Evolutionary conservation across 2,797 vertebrate genomes (phyloP).

Genomic region (Echeneis naucrates): DNA sequence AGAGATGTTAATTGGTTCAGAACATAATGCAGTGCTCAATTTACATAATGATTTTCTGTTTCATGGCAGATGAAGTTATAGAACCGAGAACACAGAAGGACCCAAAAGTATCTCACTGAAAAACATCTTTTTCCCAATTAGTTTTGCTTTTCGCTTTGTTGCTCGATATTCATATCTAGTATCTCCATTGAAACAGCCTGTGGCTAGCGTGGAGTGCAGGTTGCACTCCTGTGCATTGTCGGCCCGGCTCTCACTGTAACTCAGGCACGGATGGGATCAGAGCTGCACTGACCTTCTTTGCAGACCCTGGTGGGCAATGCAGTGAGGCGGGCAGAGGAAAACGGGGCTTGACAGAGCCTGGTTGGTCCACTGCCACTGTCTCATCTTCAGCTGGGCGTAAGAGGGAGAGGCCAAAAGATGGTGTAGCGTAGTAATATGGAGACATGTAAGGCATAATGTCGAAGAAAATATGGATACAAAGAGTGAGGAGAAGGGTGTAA

Average conservation of each 20-base stretch:
- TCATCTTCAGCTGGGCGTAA: conserved; percentile 39
- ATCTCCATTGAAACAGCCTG: conserved; percentile 53
- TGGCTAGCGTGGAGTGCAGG: conserved; percentile 49
- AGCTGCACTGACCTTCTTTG: conserved; percentile 66
- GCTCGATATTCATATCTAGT: conserved; percentile 57
- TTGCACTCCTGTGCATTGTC: conserved; percentile 49
- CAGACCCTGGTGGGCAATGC: conserved; percentile 65
- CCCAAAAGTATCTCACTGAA: conserved; percentile 29
- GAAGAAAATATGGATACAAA: background rate
- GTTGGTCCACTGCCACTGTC: conserved; percentile 52
- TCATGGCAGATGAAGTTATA: conserved; percentile 17
- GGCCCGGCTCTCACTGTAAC: conserved; percentile 50
- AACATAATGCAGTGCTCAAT: background rate
- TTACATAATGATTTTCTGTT: conserved; percentile 21
- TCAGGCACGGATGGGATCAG: conserved; percentile 60
- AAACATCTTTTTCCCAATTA: conserved; percentile 53
- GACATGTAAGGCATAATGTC: background rate
- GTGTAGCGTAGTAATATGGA: background rate
- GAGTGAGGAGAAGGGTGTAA: conserved; percentile 1
- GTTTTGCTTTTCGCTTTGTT: conserved; percentile 42
- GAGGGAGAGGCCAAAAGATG: conserved; percentile 20
- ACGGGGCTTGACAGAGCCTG: conserved; percentile 70
- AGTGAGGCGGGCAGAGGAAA: conserved; percentile 68
- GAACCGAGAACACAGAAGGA: conserved; percentile 22
- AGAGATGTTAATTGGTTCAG: conserved; percentile 22